A percentile compares a stretch with the other conserved stretches of the same genome.
Conservation (phyloP, 2,113 vertebrate species). For the Petaurus breviceps region DNA sequence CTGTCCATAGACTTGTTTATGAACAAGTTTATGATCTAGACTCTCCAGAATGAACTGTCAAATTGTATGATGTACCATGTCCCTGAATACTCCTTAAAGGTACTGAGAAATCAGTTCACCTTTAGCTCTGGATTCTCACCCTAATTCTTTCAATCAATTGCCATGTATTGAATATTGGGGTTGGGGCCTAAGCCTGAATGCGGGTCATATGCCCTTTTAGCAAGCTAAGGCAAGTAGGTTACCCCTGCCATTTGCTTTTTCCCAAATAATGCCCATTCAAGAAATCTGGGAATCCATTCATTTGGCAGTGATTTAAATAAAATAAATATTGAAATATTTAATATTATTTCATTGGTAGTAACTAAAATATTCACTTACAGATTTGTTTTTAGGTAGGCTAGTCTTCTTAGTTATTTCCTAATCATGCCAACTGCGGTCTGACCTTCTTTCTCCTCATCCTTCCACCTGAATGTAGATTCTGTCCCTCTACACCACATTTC, state of each 20-base stretch:
- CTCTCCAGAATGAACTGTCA: not conserved
- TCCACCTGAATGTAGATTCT: not conserved
- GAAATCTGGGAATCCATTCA: not conserved
- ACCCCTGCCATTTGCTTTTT: not conserved
- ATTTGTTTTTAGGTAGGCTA: not conserved
- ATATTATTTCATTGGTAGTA: too few relatives aligned
- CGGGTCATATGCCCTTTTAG: not conserved
- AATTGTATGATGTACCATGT: not conserved
- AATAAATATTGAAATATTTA: too few relatives aligned
- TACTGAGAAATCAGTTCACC: slow-evolving; percentile 3
- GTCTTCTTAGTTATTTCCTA: not conserved
- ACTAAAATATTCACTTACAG: not conserved
- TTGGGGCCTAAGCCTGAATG: not conserved
- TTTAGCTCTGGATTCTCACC: not conserved
- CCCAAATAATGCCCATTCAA: not conserved
- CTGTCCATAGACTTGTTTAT: not conserved
- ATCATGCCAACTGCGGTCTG: not conserved
- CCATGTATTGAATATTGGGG: not conserved
- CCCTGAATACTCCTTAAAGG: not conserved
- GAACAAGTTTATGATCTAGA: not conserved
- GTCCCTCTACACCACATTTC: not conserved
- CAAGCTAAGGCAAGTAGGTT: not conserved
- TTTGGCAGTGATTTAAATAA: not conserved
- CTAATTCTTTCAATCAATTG: not conserved
- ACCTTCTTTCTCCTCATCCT: not conserved